phyloP scores from a whole-genome alignment of 1,140 invertebrate genomes.

The Helicoverpa armigera region DNA sequence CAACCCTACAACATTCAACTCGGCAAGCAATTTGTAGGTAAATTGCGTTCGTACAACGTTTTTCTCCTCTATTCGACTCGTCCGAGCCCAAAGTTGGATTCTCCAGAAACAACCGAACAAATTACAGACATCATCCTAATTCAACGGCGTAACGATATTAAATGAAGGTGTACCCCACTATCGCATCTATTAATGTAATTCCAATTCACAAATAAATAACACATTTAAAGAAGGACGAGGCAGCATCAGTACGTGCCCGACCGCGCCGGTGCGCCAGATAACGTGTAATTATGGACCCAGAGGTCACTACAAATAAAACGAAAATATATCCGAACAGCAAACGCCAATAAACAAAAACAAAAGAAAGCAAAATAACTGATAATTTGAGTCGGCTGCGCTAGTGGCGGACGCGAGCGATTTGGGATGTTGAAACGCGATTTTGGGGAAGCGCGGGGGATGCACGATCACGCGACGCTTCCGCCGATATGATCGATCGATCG shows the following conservation, averaged over 20 bases:
- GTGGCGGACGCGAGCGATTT: slow-evolving; percentile 75
- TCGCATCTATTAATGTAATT: slow-evolving; percentile 81
- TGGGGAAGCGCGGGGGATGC: slow-evolving; percentile 67
- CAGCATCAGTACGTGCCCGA: slow-evolving; percentile 70
- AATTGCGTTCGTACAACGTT: slow-evolving; percentile 60
- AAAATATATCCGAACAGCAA: slow-evolving; percentile 64
- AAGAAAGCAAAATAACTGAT: slow-evolving; percentile 83
- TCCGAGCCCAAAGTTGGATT: slow-evolving; percentile 50
- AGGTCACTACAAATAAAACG: slow-evolving; percentile 83
- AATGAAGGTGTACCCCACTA: slow-evolving; percentile 81
- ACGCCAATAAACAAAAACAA: slow-evolving; percentile 78
- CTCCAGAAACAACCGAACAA: slow-evolving; percentile 61
- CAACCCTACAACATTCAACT: slow-evolving; percentile 48
- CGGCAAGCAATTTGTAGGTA: slow-evolving; percentile 64
- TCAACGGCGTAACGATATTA: slow-evolving; percentile 80
- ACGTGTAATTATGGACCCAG: slow-evolving; percentile 80
- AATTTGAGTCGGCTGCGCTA: slow-evolving; percentile 72
- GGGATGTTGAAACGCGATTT: slow-evolving; percentile 71
- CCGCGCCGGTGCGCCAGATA: slow-evolving; percentile 63
- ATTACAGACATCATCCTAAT: slow-evolving; percentile 81
- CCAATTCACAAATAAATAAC: slow-evolving; percentile 85
- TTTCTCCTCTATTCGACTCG: slow-evolving; percentile 60
- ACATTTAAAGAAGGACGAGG: slow-evolving; percentile 79
- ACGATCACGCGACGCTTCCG: slow-evolving; percentile 80
- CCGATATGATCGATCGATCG: slow-evolving; percentile 63